Conservation (phyloP, 2,888 invertebrate genomes). For the Diogma glabrata region DNA sequence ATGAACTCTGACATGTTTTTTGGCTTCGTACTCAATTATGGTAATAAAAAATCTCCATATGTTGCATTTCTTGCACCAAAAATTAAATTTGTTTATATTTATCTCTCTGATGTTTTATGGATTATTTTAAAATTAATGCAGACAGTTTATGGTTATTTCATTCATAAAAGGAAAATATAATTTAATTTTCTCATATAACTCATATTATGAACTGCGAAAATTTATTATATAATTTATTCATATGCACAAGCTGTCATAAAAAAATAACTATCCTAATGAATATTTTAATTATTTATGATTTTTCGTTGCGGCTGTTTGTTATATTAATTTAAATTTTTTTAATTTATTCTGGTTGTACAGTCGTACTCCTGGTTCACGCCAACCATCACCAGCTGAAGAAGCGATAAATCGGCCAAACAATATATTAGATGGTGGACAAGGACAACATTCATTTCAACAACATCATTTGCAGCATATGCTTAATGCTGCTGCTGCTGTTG, state of each 20-base stretch:
- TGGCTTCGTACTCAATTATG: no score
- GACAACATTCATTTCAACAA: conserved; percentile 27
- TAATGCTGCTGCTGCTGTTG: conserved; percentile 14
- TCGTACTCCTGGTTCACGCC: conserved; percentile 81
- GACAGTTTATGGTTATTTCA: no score
- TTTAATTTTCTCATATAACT: no score
- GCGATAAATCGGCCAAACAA: conserved; percentile 42
- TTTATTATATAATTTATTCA: conserved; percentile 9
- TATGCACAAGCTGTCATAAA: conserved; percentile 6
- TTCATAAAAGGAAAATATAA: no score
- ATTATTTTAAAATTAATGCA: no score
- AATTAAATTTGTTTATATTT: no score
- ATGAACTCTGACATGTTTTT: no score
- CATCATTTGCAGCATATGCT: conserved; percentile 41
- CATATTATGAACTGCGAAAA: no score
- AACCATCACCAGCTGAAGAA: conserved; percentile 85
- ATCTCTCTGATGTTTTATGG: no score
- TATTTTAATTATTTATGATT: conserved; percentile 6
- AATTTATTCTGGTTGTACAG: conserved; percentile 37
- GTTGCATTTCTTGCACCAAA: no score
- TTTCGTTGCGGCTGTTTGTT: neutral
- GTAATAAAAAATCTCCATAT: no score
- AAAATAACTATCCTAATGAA: conserved; percentile 5
- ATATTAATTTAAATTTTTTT: conserved; percentile 14
- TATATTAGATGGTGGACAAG: conserved; percentile 26